These are phyloP conservation scores for Macquaria australasica DNA, from an alignment of 2,113 vertebrate species.

Conservation along the genomic window DNA sequence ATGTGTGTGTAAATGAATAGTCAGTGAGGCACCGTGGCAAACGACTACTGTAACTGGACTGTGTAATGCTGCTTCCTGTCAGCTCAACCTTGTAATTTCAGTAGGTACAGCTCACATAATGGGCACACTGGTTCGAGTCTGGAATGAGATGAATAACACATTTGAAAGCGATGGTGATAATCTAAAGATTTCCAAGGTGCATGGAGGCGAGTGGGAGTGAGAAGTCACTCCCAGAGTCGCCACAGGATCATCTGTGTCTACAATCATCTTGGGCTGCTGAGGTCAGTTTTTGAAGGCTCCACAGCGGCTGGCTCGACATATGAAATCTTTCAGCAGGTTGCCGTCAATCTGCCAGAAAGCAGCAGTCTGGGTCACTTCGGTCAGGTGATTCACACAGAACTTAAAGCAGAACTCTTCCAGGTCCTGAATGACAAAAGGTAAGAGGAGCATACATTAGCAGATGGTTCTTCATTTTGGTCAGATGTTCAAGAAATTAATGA, in stretches of 20 bases:
- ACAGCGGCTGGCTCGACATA: slow-evolving; percentile 95
- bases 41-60: neutral
- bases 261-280: too few relatives aligned
- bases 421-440: slow-evolving; percentile 83
- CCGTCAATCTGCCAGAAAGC: slow-evolving; percentile 98
- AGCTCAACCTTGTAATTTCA: neutral
- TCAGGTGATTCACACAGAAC: slow-evolving; percentile 99
- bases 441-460: neutral
- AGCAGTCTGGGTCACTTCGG: slow-evolving; percentile 95
- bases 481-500: neutral
- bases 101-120: neutral
- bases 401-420: slow-evolving; percentile 99
- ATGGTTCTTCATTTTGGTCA: neutral
- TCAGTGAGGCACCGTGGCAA: slow-evolving; percentile 49
- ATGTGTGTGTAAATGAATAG: neutral
- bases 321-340: slow-evolving; percentile 96
- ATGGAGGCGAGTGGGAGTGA: neutral
- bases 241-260: neutral
- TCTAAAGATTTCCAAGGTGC: neutral
- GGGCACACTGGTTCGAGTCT: neutral
- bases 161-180: neutral
- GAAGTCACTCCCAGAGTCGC: neutral
- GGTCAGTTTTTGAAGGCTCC: slow-evolving; percentile 98
- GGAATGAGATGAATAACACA: slow-evolving; percentile 28
- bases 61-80: neutral